Conservation (phyloP, 1,140 invertebrate species). For the Drosophila obscura region DNA sequence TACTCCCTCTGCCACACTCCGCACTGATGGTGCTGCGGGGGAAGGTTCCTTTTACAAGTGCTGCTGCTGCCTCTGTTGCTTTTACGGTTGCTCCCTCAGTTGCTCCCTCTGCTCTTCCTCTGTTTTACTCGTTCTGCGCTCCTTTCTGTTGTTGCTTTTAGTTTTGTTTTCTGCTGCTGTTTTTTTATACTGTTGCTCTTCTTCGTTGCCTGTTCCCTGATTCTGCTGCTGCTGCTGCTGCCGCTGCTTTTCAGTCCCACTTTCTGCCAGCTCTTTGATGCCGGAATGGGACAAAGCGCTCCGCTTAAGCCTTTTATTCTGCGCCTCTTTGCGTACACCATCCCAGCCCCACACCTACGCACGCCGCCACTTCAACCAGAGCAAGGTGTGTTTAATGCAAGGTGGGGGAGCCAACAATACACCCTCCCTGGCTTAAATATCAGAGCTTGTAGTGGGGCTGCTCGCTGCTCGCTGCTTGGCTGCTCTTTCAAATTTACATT, state of each 20-base stretch:
- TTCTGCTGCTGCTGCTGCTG: not conserved
- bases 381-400: no score
- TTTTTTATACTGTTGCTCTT: conserved; percentile 12
- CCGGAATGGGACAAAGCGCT: conserved; percentile 12
- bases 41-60: no score
- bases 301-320: conserved; percentile 44
- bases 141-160: conserved; percentile 8
- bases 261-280: conserved; percentile 3
- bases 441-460: conserved; percentile 1
- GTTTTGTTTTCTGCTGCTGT: not conserved
- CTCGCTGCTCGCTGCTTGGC: no score
- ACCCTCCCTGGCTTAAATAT: no score
- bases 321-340: conserved; percentile 10
- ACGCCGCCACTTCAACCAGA: conserved; percentile 34
- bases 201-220: conserved; percentile 7
- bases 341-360: conserved; percentile 8
- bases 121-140: not conserved
- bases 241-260: not conserved
- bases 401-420: no score
- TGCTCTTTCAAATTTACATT: conserved; percentile 57
- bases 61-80: not conserved
- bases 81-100: not conserved
- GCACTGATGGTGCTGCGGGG: no score
- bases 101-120: not conserved
- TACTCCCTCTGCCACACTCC: no score